Conservation (phyloP, 2,888 invertebrate genomes). For the Athalia circularis region DNA sequence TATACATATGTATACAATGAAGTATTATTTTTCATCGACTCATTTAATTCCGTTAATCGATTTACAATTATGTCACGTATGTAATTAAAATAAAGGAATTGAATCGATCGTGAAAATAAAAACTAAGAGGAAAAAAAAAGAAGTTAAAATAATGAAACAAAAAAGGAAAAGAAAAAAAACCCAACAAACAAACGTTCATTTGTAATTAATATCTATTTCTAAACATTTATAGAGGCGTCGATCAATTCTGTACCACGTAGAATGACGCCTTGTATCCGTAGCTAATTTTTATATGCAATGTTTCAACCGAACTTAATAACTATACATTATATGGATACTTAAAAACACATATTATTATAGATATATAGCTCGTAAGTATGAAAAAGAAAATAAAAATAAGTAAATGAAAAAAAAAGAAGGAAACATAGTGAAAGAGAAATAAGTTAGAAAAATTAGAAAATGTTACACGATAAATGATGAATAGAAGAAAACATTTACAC, state of each 20-base stretch:
- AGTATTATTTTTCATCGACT: constrained; percentile 3
- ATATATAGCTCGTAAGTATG: constrained; percentile 12
- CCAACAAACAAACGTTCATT: no score
- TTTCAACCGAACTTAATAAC: constrained; percentile 30
- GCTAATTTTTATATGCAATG: constrained; percentile 42
- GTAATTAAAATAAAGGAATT: constrained; percentile 19
- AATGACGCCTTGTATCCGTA: constrained; percentile 2
- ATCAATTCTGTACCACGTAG: neutral
- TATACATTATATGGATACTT: constrained; percentile 29
- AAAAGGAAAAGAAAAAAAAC: neutral
- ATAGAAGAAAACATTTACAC: neutral
- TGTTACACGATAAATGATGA: neutral
- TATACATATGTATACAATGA: no score
- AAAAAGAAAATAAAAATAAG: constrained; percentile 2
- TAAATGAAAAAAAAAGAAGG: neutral
- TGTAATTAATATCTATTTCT: no score
- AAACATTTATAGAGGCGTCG: constrained; percentile 14
- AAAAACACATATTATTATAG: constrained; percentile 8
- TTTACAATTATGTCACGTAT: neutral
- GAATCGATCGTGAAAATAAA: constrained; percentile 10
- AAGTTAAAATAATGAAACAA: constrained; percentile 6
- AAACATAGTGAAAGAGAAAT: neutral
- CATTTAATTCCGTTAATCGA: constrained; percentile 2
- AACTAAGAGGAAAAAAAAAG: neutral
- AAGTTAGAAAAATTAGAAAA: no score